A percentile compares a stretch with the other conserved stretches of the same genome.
phyloP scores from a whole-genome alignment of 2,888 invertebrate species.

The Rhagium mordax region DNA sequence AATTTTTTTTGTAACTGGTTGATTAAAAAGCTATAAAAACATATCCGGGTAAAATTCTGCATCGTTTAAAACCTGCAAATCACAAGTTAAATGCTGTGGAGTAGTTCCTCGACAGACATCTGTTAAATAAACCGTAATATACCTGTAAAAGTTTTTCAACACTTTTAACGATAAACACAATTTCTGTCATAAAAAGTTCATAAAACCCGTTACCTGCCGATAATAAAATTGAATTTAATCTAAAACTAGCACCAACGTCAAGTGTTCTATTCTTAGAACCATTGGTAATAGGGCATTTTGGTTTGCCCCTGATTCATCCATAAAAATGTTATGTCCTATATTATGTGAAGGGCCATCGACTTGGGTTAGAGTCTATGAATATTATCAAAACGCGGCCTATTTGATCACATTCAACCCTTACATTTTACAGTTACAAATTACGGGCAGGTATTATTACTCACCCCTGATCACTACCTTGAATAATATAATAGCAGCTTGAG shows the following conservation, averaged over 20 bases:
- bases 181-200: not conserved
- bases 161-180: not conserved
- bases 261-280: not conserved
- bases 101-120: not conserved
- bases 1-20: no score
- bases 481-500: not conserved
- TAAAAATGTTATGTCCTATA: not conserved
- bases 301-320: not conserved
- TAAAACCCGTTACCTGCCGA: not conserved
- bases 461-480: not conserved
- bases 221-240: not conserved
- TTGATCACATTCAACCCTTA: not conserved
- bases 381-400: not conserved
- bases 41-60: no score
- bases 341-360: not conserved
- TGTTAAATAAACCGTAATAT: not conserved
- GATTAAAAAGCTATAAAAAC: no score
- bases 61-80: no score
- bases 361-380: not conserved
- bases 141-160: not conserved
- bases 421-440: not conserved
- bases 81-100: not conserved
- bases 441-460: not conserved
- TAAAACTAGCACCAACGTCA: not conserved
- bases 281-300: not conserved